These are phyloP conservation scores for Arenicola marina DNA, from an alignment of 2,888 invertebrate genomes.

Conservation along the genomic window DNA sequence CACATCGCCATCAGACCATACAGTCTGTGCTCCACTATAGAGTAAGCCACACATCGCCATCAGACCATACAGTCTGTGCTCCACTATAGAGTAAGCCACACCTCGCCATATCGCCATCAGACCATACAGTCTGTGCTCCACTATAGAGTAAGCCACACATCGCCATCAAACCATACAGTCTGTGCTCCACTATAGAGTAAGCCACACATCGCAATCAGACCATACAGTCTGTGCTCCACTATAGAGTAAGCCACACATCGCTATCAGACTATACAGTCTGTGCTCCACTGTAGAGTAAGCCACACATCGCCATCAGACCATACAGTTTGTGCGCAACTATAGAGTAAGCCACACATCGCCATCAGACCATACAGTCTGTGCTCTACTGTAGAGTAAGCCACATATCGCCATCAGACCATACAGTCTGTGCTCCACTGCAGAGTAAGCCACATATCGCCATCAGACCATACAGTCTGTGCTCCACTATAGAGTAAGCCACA, in stretches of 20 bases:
- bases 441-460: slow-evolving; percentile 23
- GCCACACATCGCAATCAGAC: slow-evolving; percentile 19
- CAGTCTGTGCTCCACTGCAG: slow-evolving; percentile 21
- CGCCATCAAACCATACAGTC: slow-evolving; percentile 21
- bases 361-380: slow-evolving; percentile 24
- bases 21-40: slow-evolving; percentile 22
- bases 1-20: slow-evolving; percentile 23
- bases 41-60: slow-evolving; percentile 23
- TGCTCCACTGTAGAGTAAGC: slow-evolving; percentile 27
- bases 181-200: slow-evolving; percentile 27
- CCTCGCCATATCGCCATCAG: slow-evolving; percentile 14
- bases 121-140: slow-evolving; percentile 23
- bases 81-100: slow-evolving; percentile 27
- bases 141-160: slow-evolving; percentile 26
- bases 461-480: slow-evolving; percentile 24
- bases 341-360: slow-evolving; percentile 23
- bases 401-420: slow-evolving; percentile 23
- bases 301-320: slow-evolving; percentile 19
- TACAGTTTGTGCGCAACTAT: slow-evolving; percentile 23
- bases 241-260: slow-evolving; percentile 25
- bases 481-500: slow-evolving; percentile 25
- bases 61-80: slow-evolving; percentile 24
- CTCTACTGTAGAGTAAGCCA: slow-evolving; percentile 25
- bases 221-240: slow-evolving; percentile 22
- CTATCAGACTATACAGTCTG: slow-evolving; percentile 22